phyloP scores from a whole-genome alignment of 2,888 invertebrate species.

The Panzeria rudis region DNA sequence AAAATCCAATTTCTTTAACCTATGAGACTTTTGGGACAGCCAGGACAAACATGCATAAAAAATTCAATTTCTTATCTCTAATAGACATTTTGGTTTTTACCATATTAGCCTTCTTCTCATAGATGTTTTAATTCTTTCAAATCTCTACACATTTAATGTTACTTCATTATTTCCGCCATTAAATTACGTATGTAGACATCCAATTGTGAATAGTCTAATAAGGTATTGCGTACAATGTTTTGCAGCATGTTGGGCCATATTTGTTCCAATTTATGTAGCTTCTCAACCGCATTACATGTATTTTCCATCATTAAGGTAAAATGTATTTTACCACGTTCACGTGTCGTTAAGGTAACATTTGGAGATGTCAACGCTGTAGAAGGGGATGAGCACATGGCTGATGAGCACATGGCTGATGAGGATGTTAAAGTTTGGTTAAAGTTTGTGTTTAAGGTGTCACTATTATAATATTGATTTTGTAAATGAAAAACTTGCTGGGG shows the following conservation, averaged over 20 bases:
- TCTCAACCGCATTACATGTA: conserved; percentile 90
- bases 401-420: conserved; percentile 11
- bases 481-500: conserved; percentile 56
- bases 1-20: no score
- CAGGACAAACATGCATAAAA: no score
- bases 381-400: conserved; percentile 23
- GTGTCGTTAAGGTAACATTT: conserved; percentile 84
- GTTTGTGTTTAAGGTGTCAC: conserved; percentile 41
- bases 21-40: no score
- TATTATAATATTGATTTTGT: conserved; percentile 50
- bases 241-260: conserved; percentile 91
- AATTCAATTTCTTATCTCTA: no score
- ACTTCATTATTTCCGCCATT: conserved; percentile 82
- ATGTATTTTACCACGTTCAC: conserved; percentile 90
- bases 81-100: no score
- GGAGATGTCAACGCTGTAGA: conserved; percentile 61
- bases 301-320: conserved; percentile 89
- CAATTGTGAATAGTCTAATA: conserved; percentile 92
- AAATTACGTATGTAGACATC: conserved; percentile 89
- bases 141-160: conserved; percentile 30
- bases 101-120: not conserved
- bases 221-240: conserved; percentile 90
- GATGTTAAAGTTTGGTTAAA: conserved; percentile 37
- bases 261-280: conserved; percentile 89
- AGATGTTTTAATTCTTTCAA: conserved; percentile 6